Percentiles rank a stretch among this genome's conserved stretches.
Conservation (phyloP, 2,113 vertebrate genomes). For the Rousettus leschenaultii region DNA sequence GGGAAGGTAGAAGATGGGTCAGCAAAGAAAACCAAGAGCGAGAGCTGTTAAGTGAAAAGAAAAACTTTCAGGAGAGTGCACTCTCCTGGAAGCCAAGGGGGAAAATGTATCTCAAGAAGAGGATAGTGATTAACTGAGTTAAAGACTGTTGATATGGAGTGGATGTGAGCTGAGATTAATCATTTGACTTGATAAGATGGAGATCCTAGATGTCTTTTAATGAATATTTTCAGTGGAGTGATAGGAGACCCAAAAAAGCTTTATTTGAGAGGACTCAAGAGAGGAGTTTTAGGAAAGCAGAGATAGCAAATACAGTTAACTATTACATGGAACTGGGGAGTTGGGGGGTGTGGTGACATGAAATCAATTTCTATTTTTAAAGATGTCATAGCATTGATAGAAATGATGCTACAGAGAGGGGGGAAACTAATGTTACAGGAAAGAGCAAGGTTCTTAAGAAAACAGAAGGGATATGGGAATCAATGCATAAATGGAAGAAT, state of each 20-base stretch:
- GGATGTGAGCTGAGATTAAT: background rate
- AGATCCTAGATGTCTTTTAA: background rate
- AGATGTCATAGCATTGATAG: background rate
- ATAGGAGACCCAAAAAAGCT: background rate
- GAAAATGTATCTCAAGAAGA: background rate
- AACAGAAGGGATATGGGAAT: background rate
- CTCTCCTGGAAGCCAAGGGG: background rate
- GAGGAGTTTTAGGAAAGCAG: background rate
- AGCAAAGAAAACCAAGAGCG: background rate
- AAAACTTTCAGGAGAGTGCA: background rate
- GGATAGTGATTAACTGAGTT: background rate
- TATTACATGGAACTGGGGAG: background rate
- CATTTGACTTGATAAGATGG: background rate
- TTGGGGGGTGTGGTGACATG: background rate
- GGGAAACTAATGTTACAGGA: background rate
- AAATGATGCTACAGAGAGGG: background rate
- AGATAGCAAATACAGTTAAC: background rate
- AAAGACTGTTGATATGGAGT: background rate
- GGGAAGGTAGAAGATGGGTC: background rate
- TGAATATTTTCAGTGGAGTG: background rate
- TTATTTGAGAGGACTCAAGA: background rate
- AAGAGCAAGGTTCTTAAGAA: background rate
- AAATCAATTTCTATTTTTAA: background rate
- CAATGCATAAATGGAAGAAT: background rate
- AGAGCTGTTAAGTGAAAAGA: background rate